Conservation (phyloP, 2,797 vertebrate species). For the Naso thynnoides region DNA sequence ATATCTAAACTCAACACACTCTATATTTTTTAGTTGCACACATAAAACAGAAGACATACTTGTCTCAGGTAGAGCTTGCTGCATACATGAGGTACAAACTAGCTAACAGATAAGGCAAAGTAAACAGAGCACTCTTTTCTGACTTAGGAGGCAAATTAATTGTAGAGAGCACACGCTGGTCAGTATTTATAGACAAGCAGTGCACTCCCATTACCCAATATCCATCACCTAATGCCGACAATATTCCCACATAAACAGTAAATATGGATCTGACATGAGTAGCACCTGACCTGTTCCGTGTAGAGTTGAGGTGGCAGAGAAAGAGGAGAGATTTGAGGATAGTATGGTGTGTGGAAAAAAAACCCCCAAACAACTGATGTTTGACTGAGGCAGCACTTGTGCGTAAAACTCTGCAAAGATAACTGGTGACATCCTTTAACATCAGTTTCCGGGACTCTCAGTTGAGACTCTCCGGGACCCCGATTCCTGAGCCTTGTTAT, state of each 20-base stretch:
- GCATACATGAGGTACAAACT: constrained; percentile 73
- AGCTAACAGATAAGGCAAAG: constrained; percentile 74
- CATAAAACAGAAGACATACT: constrained; percentile 37
- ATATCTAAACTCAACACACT: constrained; percentile 50
- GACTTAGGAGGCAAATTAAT: constrained; percentile 64
- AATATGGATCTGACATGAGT: constrained; percentile 63
- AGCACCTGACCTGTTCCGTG: constrained; percentile 63
- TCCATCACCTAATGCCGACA: constrained; percentile 43
- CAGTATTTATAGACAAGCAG: constrained; percentile 54
- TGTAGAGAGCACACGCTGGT: constrained; percentile 49
- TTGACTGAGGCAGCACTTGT: constrained; percentile 72
- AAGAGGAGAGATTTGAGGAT: constrained; percentile 62
- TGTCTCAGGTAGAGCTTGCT: constrained; percentile 49
- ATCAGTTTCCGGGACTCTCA: constrained; percentile 51
- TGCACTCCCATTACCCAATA: constrained; percentile 38
- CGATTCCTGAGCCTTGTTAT: constrained; percentile 78
- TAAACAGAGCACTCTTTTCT: constrained; percentile 65
- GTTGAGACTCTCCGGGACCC: constrained; percentile 52
- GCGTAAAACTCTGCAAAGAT: constrained; percentile 62
- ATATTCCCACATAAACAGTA: constrained; percentile 61
- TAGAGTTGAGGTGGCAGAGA: constrained; percentile 65
- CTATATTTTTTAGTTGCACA: constrained; percentile 58
- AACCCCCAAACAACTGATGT: constrained; percentile 29
- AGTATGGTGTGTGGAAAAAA: constrained; percentile 58
- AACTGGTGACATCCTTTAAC: constrained; percentile 52